Percentiles rank a stretch among this genome's conserved stretches.
Evolutionary conservation across 2,113 vertebrate genomes (phyloP).

Genomic region (Garra rufa): DNA sequence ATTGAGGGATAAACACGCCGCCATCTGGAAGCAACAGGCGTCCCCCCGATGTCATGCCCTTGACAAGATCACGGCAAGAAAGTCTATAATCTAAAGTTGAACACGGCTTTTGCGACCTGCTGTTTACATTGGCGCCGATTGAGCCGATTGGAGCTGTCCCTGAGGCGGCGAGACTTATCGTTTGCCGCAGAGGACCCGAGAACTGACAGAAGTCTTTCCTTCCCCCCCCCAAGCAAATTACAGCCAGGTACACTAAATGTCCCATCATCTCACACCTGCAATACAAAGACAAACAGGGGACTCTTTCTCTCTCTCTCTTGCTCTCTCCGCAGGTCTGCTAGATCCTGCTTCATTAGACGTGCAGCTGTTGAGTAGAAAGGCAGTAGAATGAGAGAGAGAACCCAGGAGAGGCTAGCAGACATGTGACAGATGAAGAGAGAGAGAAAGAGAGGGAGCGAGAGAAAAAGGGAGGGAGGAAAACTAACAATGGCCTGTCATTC

Average conservation of each 20-base stretch:
- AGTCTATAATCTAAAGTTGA: conserved; percentile 33
- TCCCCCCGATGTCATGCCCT: conserved; percentile 18
- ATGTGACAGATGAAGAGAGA: conserved; percentile 52
- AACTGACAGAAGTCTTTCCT: conserved; percentile 23
- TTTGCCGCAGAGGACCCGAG: not conserved
- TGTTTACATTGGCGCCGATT: conserved; percentile 32
- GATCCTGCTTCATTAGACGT: conserved; percentile 57
- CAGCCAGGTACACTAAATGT: conserved; percentile 36
- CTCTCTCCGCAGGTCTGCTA: conserved; percentile 37
- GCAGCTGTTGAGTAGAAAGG: conserved; percentile 53
- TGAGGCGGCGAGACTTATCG: conserved; percentile 27
- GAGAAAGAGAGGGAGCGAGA: conserved; percentile 22
- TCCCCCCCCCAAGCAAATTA: conserved; percentile 25
- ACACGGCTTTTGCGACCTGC: conserved; percentile 19
- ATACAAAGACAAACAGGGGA: conserved; percentile 28
- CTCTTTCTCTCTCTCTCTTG: conserved; percentile 22
- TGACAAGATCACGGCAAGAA: conserved; percentile 28
- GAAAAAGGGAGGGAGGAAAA: conserved; percentile 36
- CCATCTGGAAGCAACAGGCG: conserved; percentile 28
- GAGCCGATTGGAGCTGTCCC: conserved; percentile 7
- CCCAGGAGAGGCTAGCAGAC: conserved; percentile 50
- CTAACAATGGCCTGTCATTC: conserved; percentile 61
- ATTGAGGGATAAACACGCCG: not conserved
- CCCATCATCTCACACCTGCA: conserved; percentile 32
- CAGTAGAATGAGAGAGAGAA: conserved; percentile 29